These are phyloP conservation scores for Hemichromis elongatus DNA, from an alignment of 2,113 vertebrate species.

Conservation along the genomic window DNA sequence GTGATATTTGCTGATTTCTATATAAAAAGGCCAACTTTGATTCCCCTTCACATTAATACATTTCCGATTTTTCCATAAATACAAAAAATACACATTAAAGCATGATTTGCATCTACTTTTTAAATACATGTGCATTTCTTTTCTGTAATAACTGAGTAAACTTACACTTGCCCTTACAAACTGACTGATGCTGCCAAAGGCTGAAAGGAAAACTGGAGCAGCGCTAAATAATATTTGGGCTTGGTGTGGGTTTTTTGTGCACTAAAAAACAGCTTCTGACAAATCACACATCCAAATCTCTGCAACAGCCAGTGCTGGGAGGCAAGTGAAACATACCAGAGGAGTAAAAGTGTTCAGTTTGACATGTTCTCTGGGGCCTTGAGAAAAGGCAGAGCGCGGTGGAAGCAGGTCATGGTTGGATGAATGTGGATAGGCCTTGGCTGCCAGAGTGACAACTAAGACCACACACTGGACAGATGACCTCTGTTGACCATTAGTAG, in stretches of 20 bases:
- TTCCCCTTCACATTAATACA: neutral
- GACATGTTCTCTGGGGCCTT: constrained; percentile 54
- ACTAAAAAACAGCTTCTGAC: constrained; percentile 41
- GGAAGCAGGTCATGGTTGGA: constrained; percentile 60
- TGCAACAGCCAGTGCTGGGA: constrained; percentile 5
- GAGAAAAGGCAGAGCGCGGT: constrained; percentile 60
- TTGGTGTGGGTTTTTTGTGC: constrained; percentile 2
- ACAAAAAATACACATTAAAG: neutral
- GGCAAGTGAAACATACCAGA: constrained; percentile 55
- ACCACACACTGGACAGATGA: constrained; percentile 60
- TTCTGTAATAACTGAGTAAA: neutral
- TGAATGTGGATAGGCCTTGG: constrained; percentile 43
- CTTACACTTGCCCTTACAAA: neutral
- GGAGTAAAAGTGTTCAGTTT: constrained; percentile 42
- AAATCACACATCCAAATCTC: constrained; percentile 30
- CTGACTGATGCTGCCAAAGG: neutral
- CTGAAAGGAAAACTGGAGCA: neutral
- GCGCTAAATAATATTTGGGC: neutral
- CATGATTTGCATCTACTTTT: neutral
- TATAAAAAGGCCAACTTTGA: neutral
- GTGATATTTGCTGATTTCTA: neutral
- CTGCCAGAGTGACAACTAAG: constrained; percentile 52
- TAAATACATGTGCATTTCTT: neutral
- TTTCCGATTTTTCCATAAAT: neutral
- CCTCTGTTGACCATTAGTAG: constrained; percentile 37